Base-by-base conservation (phyloP, 2,113 vertebrate species). In the Oophaga pumilio region DNA sequence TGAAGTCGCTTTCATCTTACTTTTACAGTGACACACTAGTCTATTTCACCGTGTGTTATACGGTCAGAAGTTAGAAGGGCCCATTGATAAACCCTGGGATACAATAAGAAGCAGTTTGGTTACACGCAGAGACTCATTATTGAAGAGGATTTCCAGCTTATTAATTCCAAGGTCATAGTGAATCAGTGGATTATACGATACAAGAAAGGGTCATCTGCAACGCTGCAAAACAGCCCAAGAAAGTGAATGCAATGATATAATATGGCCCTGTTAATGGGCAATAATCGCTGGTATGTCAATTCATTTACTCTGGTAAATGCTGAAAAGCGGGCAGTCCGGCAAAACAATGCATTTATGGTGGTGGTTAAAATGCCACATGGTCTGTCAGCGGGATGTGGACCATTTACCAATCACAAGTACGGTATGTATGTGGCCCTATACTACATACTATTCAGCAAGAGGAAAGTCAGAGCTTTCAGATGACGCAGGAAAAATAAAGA, bases 111-210 rank as follows among this genome's bases (percentile, higher is more conserved):
- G 4, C 18, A 12, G 64, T 24, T 26, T 13, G 7, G n/a, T 12
- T 68, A 12, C 64, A 13, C 6, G 33, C 5, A 33, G 10, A 10
- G 17, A 22, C 1, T 20, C 4, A 10, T 22, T 22, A 69, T 24
- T 69, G 66, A 1, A 74, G 43, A 74, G 71, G 43, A 50, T 74
- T 74, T 74, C 43, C 2, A 8, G 10, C 9, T 4, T 50, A 74
- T 50, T 74, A 1, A 73, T 43, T 49, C 69, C 69, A 73, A 49
- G 28, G 68, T 28, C 26, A 17, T 28, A 15, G 1, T 33, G 5
- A 71, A 71, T 71, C 13, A 71, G 68, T 71, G 64, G 28, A 71
- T 71, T 71, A 71, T 71, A 66, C 7, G 68, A 17, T 71, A 33
- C 64, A 66, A 4, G 8, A 66, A 62, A 62, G 22, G 62, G 62